Conservation (phyloP, 2,113 vertebrate genomes). For the Bujurquina vittata region DNA sequence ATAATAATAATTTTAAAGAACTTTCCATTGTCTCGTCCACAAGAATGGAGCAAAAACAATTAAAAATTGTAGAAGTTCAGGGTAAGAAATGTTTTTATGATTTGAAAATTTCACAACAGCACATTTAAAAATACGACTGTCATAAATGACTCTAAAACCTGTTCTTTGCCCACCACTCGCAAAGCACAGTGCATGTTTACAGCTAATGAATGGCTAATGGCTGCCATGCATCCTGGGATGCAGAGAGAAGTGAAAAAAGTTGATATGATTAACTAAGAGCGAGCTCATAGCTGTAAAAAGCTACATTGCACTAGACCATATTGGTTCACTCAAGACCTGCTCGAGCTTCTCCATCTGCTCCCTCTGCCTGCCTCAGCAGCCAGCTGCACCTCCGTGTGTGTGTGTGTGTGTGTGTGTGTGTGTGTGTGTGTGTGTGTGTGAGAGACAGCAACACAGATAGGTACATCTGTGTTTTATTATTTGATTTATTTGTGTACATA, state of each 20-base stretch:
- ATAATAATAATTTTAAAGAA: neutral
- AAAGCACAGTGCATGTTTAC: neutral
- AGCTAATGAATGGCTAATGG: neutral
- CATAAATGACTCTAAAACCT: neutral
- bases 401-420: neutral
- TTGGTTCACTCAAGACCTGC: conserved; percentile 60
- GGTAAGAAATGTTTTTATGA: neutral
- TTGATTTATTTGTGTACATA: conserved; percentile 50
- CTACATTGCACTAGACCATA: conserved; percentile 56
- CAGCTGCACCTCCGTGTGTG: conserved; percentile 61
- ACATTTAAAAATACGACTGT: neutral
- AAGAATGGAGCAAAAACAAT: too few relatives aligned
- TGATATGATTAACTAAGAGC: conserved; percentile 18
- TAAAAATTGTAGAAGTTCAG: neutral
- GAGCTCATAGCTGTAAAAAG: conserved; percentile 37
- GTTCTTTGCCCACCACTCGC: neutral
- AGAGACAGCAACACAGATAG: neutral
- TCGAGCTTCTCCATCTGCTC: conserved; percentile 75
- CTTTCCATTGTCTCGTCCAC: neutral
- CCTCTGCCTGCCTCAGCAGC: conserved; percentile 61
- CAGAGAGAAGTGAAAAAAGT: conserved; percentile 14
- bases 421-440: neutral
- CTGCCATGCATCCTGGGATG: neutral
- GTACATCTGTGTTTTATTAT: conserved; percentile 43
- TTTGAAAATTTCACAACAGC: neutral